A percentile compares a stretch with the other conserved stretches of the same genome.
These are phyloP conservation scores for Caenorhabditis inopinata DNA, from an alignment of 1,140 invertebrate species.

Conservation along the genomic window DNA sequence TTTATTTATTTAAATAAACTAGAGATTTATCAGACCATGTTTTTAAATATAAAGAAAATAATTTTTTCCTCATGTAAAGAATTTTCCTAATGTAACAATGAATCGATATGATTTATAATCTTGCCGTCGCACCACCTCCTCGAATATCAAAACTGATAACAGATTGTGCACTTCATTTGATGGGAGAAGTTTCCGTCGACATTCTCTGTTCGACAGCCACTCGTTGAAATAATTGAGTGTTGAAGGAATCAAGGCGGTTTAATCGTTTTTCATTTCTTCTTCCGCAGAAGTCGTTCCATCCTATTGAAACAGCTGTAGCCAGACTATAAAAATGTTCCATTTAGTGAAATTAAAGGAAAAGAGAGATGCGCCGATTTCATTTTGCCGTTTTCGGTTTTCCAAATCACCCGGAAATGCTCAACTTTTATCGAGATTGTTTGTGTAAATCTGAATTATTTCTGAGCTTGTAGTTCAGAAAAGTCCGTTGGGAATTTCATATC, in stretches of 20 bases:
- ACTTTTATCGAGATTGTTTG: too few species aligned
- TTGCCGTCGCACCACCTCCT: not conserved
- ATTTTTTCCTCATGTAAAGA: too few species aligned
- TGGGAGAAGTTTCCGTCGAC: not conserved
- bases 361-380: not conserved
- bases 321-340: not conserved
- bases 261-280: not conserved
- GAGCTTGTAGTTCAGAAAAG: too few species aligned
- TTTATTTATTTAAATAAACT: not conserved
- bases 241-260: not conserved
- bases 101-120: constrained; percentile 4
- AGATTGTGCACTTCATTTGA: constrained; percentile 20
- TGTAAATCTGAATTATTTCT: too few species aligned
- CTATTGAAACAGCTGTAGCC: constrained; percentile 19
- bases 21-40: not conserved
- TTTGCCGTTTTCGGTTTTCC: not conserved
- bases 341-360: not conserved
- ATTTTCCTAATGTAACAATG: too few species aligned
- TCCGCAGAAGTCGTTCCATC: too few species aligned
- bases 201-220: constrained; percentile 7
- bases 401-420: too few species aligned
- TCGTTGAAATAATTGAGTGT: constrained; percentile 14
- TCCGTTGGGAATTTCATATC: too few species aligned
- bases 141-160: constrained; percentile 11
- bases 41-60: too few species aligned